Evolutionary conservation across 2,797 vertebrate genomes (phyloP).

Genomic region (Euthynnus affinis): DNA sequence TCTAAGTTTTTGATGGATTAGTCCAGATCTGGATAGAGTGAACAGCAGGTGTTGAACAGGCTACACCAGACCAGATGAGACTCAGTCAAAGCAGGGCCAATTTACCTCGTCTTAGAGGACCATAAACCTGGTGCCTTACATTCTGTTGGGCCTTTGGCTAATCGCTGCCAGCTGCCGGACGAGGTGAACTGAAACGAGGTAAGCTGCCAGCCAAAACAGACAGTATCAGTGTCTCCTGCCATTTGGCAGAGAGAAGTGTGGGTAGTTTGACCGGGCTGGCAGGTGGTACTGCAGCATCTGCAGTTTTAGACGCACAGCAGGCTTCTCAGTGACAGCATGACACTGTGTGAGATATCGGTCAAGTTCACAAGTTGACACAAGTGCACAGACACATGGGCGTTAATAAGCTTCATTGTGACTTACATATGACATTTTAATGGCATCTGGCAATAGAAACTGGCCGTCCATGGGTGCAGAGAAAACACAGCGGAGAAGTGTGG

Average conservation of each 20-base stretch:
- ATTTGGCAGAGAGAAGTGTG: slow-evolving; percentile 60
- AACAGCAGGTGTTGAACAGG: slow-evolving; percentile 53
- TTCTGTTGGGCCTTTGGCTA: slow-evolving; percentile 43
- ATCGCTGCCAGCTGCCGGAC: slow-evolving; percentile 63
- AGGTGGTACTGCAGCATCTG: slow-evolving; percentile 66
- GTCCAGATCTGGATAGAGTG: slow-evolving; percentile 34
- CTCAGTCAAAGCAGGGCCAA: slow-evolving; percentile 36
- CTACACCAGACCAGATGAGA: slow-evolving; percentile 45
- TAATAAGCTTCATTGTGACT: slow-evolving; percentile 58
- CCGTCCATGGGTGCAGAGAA: not conserved
- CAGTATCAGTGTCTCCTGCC: slow-evolving; percentile 58
- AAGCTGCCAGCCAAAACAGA: slow-evolving; percentile 67
- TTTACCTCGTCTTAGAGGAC: slow-evolving; percentile 40
- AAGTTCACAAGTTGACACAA: slow-evolving; percentile 65
- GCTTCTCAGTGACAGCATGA: slow-evolving; percentile 66
- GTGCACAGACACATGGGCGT: slow-evolving; percentile 37
- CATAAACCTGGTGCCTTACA: slow-evolving; percentile 56
- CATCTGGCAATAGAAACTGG: slow-evolving; percentile 9
- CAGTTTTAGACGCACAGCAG: slow-evolving; percentile 59
- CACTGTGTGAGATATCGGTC: slow-evolving; percentile 64
- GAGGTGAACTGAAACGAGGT: slow-evolving; percentile 43
- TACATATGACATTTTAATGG: slow-evolving; percentile 44
- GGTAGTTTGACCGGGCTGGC: slow-evolving; percentile 74
- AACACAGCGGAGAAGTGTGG: slow-evolving; percentile 1
- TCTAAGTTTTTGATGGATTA: slow-evolving; percentile 5